These are phyloP conservation scores for Acanthoscelides obtectus DNA, from an alignment of 2,888 invertebrate genomes.

Conservation along the genomic window DNA sequence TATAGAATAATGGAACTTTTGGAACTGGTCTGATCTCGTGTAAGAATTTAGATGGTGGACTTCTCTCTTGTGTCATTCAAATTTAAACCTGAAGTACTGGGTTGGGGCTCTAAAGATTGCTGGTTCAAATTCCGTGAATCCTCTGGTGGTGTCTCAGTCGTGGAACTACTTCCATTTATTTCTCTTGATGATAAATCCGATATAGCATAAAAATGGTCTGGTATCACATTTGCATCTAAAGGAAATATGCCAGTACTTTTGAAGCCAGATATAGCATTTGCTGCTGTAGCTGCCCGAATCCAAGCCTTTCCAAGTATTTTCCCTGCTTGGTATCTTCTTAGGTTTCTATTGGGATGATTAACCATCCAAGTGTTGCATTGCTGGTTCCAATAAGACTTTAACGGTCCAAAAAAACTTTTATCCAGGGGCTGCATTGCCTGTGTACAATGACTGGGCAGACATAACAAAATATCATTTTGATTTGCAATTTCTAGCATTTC, in stretches of 20 bases:
- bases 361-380: constrained; percentile 8
- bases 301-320: constrained; percentile 15
- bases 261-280: constrained; percentile 15
- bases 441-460: constrained; percentile 29
- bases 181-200: constrained; percentile 1
- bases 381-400: constrained; percentile 8
- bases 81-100: constrained; percentile 2
- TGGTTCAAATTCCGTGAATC: too few relatives aligned
- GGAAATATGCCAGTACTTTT: constrained; percentile 15
- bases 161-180: too few relatives aligned
- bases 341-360: neutral
- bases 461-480: constrained; percentile 27
- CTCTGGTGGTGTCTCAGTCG: neutral
- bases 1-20: neutral
- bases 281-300: constrained; percentile 8
- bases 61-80: neutral
- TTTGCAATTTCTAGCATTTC: constrained; percentile 16
- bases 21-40: constrained; percentile 5
- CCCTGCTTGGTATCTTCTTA: neutral
- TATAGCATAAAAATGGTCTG: constrained; percentile 12
- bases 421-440: constrained; percentile 32
- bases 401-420: constrained; percentile 8
- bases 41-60: constrained; percentile 6
- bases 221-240: constrained; percentile 9
- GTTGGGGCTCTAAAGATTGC: constrained; percentile 1